These are phyloP conservation scores for Pollenia griseotomentosa DNA, from an alignment of 2,888 invertebrate genomes.

Conservation along the genomic window DNA sequence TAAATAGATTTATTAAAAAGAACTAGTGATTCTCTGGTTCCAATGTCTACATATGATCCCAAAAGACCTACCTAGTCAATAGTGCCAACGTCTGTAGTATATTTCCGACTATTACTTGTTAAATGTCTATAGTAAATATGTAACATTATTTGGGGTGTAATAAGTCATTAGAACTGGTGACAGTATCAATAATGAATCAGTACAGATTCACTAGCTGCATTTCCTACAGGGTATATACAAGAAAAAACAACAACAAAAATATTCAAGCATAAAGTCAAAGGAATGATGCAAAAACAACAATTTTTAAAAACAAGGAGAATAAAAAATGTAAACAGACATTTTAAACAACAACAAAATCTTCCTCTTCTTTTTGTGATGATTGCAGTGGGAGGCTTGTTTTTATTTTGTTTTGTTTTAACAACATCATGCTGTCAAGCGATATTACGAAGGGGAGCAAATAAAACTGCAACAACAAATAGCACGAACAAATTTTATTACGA, in stretches of 20 bases:
- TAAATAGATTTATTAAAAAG: too few species aligned
- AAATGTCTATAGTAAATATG: too few species aligned
- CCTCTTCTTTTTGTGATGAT: not conserved
- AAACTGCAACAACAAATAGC: not conserved
- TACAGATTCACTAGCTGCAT: too few species aligned
- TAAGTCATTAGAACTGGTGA: too few species aligned
- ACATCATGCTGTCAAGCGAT: conserved; percentile 3
- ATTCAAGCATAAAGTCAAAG: not conserved
- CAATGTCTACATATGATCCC: too few species aligned
- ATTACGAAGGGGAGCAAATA: conserved; percentile 1
- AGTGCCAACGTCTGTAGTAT: too few species aligned
- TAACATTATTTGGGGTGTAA: too few species aligned
- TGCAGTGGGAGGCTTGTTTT: conserved; percentile 22
- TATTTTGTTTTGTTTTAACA: not conserved
- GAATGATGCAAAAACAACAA: conserved; percentile 35
- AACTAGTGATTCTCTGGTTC: too few species aligned
- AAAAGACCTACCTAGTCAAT: too few species aligned
- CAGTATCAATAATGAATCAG: too few species aligned
- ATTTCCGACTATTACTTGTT: too few species aligned
- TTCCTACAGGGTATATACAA: too few species aligned
- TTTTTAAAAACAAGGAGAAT: not conserved
- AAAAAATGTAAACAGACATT: not conserved
- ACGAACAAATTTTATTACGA: conserved; percentile 18
- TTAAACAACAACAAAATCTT: conserved; percentile 4
- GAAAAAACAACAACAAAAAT: not conserved